phyloP scores from a whole-genome alignment of 92 coral and sea anemone genomes.

The Anthopleura xanthogrammica region DNA sequence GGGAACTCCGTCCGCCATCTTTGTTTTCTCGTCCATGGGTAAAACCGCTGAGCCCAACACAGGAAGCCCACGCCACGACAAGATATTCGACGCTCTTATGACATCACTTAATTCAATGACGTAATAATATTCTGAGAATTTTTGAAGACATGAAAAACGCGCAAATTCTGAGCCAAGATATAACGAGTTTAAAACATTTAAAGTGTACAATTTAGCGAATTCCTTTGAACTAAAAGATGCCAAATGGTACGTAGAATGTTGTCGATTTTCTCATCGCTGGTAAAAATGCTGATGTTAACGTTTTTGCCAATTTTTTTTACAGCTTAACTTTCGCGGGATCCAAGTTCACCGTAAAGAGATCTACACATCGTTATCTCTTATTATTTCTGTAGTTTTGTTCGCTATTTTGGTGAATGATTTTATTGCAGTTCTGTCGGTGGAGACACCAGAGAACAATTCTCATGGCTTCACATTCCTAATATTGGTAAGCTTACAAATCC shows the following conservation, averaged over 20 bases:
- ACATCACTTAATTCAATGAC: background rate
- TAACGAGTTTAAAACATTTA: background rate
- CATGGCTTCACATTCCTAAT: constrained; percentile 77
- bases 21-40: constrained; percentile 27
- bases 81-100: background rate
- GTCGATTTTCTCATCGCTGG: background rate
- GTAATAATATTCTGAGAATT: background rate
- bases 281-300: background rate
- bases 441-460: constrained; percentile 93
- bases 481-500: constrained; percentile 57
- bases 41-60: constrained; percentile 14
- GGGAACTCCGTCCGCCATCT: constrained; percentile 63
- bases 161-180: background rate
- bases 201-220: background rate
- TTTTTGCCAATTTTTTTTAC: constrained; percentile 17
- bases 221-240: constrained; percentile 13
- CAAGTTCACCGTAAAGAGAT: constrained; percentile 90
- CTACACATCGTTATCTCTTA: constrained; percentile 71
- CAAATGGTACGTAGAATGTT: constrained; percentile 40
- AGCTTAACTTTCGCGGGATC: constrained; percentile 91
- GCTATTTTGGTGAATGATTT: constrained; percentile 86
- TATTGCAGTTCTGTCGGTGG: constrained; percentile 67
- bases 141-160: background rate
- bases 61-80: background rate
- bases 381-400: constrained; percentile 64